Evolutionary conservation across 2,888 invertebrate species (phyloP).

Genomic region (Drosophila basisetae): DNA sequence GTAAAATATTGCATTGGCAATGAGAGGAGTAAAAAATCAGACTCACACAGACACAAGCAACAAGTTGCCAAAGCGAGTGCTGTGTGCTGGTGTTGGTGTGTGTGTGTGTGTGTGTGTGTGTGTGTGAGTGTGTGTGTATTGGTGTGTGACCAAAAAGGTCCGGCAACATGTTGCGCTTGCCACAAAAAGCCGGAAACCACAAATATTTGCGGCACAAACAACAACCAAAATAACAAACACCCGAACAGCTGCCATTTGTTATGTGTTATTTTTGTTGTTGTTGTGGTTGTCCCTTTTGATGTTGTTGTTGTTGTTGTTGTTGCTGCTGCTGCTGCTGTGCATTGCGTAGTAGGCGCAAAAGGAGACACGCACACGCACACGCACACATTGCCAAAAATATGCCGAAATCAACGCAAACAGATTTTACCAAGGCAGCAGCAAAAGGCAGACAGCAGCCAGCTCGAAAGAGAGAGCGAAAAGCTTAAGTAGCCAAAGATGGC

Average conservation of each 20-base stretch:
- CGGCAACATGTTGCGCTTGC: conserved; percentile 71
- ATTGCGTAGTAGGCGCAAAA: conserved; percentile 67
- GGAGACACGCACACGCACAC: conserved; percentile 34
- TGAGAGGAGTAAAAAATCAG: conserved; percentile 24
- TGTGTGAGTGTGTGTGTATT: conserved; percentile 27
- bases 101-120: conserved; percentile 20
- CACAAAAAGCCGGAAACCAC: conserved; percentile 79
- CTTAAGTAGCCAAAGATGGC: conserved; percentile 39
- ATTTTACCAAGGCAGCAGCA: conserved; percentile 75
- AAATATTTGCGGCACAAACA: conserved; percentile 74
- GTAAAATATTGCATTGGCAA: conserved; percentile 62
- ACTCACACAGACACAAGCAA: conserved; percentile 36
- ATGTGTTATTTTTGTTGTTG: conserved; percentile 13
- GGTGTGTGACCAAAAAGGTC: conserved; percentile 51
- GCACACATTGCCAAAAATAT: conserved; percentile 75
- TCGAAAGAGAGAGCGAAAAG: conserved; percentile 17
- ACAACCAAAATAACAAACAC: conserved; percentile 37
- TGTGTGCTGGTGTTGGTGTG: conserved; percentile 5
- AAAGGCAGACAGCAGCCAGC: conserved; percentile 27
- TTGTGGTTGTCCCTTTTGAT: neutral
- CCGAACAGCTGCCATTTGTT: conserved; percentile 23
- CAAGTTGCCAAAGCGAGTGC: conserved; percentile 41
- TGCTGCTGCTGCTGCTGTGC: conserved; percentile 19
- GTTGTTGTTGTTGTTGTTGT: conserved; percentile 1
- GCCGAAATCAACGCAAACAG: conserved; percentile 82